Evolutionary conservation across 2,113 vertebrate genomes (phyloP).

Genomic region (Formicarius rufipectus): DNA sequence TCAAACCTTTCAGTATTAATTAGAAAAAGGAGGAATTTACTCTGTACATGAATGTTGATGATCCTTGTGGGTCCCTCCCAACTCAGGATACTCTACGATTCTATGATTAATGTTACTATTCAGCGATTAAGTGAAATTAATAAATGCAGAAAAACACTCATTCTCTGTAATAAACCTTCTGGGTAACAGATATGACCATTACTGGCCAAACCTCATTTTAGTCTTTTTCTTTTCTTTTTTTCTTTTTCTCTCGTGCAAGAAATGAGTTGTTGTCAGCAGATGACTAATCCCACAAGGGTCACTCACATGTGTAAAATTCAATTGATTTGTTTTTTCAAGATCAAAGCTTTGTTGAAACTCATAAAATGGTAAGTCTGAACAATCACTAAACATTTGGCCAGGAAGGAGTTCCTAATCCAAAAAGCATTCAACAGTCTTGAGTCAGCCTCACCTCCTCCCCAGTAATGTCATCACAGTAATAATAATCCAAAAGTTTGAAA

Average conservation of each 20-base stretch:
- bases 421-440: neutral
- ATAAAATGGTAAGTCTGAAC: neutral
- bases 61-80: neutral
- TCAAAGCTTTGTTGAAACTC: neutral
- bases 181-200: neutral
- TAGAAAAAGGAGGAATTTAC: neutral
- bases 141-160: neutral
- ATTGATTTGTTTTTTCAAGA: neutral
- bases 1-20: neutral
- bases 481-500: neutral
- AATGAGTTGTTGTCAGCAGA: neutral
- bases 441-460: neutral
- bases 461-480: neutral
- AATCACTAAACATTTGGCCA: neutral
- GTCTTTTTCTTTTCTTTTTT: neutral
- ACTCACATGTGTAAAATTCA: neutral
- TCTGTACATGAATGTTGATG: neutral
- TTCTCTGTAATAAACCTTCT: neutral
- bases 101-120: neutral
- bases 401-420: conserved; percentile 5
- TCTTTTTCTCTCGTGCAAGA: neutral
- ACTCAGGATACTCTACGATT: neutral
- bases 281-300: neutral
- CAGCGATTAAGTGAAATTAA: neutral
- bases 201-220: neutral